Base-by-base conservation (phyloP, 2,797 vertebrate genomes). In the Manis pentadactyla region DNA sequence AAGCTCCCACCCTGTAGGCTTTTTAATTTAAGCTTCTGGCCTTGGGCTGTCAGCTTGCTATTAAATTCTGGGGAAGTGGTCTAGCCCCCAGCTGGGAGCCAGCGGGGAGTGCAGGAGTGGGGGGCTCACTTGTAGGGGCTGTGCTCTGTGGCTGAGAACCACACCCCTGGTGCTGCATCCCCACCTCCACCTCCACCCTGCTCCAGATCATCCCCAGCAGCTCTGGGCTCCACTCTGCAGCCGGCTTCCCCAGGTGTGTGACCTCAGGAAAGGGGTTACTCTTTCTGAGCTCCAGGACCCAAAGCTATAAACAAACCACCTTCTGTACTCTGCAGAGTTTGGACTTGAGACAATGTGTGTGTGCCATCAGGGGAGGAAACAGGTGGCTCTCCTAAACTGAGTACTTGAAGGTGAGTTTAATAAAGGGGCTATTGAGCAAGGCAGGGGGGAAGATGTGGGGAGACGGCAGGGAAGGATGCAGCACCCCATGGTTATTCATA, bases 11-110 rank as follows among this genome's bases (percentile, higher is more conserved):
- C 61, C 2, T 23, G 0, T 21, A 6, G 39, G 29, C 55, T 42
- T 81, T 84, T 71, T 69, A 61, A 95, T 95, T 92, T 95, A 94
- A 64, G 92, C 81, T 71, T 49, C 87, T 90, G 84, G 88, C 81
- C 46, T 83, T 7, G 0, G 19, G 51, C 51, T 87, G 23, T 25
- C 19, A 27, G 63, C 29, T 13, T 57, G 25, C 81, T 77, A 88
- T 53, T 92, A 78, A 73, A 63, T 92, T 89, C 87, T 12, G 18
- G 39, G 4, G 15, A 51, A 61, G 18, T 0, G 1, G 21, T 57
- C 71, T 61, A 59, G 7, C 78, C 49, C 15, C 4, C 27, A 15
- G 31, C 59, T 51, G 29, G 57, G 23, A 82, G 61, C 61, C 25
- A 18, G 27, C 0, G 8, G 42, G 42, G 42, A 46, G 42, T 8